These are phyloP conservation scores for Leptosomus discolor DNA, from an alignment of 2,113 vertebrate genomes.

Conservation along the genomic window DNA sequence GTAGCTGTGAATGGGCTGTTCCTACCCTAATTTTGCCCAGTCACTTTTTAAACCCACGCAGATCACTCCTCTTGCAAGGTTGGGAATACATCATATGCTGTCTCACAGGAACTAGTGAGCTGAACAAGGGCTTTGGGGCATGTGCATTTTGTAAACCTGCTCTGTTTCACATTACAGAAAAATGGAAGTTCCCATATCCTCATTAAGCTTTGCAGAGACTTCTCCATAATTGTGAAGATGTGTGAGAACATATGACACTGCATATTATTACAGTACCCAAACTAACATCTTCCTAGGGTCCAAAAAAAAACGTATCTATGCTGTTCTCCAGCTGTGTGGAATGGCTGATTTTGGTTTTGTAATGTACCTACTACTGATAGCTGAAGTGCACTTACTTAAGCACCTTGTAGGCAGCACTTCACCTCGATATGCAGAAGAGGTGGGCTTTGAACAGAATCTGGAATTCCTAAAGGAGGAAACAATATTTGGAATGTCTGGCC, in stretches of 20 bases:
- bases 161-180: background rate
- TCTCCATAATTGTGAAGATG: background rate
- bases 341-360: background rate
- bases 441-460: background rate
- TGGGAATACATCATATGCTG: background rate
- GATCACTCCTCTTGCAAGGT: background rate
- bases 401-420: background rate
- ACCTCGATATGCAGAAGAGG: background rate
- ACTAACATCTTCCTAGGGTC: background rate
- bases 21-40: background rate
- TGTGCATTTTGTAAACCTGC: background rate
- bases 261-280: background rate
- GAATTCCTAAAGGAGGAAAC: background rate
- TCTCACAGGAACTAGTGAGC: background rate
- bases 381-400: background rate
- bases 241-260: background rate
- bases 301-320: background rate
- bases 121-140: background rate
- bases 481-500: background rate
- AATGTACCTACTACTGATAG: background rate
- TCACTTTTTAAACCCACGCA: background rate
- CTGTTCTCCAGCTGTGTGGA: background rate
- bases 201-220: background rate
- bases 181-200: background rate
- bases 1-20: background rate